phyloP scores from a whole-genome alignment of 1,140 invertebrate species.

The Bombus confusus region DNA sequence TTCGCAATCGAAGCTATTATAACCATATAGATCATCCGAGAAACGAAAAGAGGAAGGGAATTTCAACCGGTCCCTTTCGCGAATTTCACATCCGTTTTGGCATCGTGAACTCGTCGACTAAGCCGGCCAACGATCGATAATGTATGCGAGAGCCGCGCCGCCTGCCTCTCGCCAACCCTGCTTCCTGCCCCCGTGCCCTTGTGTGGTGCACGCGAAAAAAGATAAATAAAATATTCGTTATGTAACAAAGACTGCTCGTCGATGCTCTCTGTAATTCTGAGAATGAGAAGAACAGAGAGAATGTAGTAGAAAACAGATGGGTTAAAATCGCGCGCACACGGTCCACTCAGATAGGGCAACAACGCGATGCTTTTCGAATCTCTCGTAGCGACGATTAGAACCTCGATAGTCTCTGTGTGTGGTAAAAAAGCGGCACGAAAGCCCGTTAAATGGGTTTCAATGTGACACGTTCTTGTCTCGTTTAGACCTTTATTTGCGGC shows the following conservation, averaged over 20 bases:
- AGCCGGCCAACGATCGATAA: conserved; percentile 56
- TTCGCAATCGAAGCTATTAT: neutral
- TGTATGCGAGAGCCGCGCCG: conserved; percentile 58
- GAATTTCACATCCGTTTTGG: conserved; percentile 62
- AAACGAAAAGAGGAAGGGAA: neutral
- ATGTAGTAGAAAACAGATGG: neutral
- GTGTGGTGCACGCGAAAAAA: conserved; percentile 24
- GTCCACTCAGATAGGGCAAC: too few species aligned
- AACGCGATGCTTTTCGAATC: neutral
- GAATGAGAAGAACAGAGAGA: neutral
- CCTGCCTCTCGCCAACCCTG: neutral
- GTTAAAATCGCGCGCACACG: neutral
- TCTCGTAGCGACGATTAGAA: neutral
- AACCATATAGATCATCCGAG: conserved; percentile 14
- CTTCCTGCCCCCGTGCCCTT: neutral
- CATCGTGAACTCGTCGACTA: conserved; percentile 37
- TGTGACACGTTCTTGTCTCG: neutral
- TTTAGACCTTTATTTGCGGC: conserved; percentile 15
- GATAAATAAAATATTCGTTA: conserved; percentile 53
- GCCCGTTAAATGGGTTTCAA: neutral
- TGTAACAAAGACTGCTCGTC: conserved; percentile 2
- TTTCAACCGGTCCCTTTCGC: conserved; percentile 38
- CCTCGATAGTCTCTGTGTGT: neutral
- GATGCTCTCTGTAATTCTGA: neutral
- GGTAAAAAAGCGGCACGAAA: neutral